Base-by-base conservation (phyloP, 2,888 invertebrate genomes). In the Nudaria mundana region DNA sequence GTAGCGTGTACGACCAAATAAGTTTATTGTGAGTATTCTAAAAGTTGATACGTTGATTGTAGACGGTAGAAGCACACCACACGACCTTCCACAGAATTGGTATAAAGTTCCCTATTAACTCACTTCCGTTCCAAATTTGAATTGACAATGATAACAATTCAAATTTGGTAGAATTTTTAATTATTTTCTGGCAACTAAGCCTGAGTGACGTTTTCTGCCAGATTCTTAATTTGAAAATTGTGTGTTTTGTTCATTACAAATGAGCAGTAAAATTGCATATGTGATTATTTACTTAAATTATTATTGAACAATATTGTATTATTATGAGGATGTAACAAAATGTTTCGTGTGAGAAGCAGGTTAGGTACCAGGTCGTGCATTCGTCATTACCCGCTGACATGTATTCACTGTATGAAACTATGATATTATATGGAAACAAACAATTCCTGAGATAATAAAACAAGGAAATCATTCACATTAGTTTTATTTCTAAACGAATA, bases 361-460 rank as follows among this genome's bases (percentile, higher is more conserved):
- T 48, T 53, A 43, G 44, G 40, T 67, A 66, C 66, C 71, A 65
- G 73, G 68, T 68, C 76, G 77, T 72, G 77, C 76, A 74, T 70
- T 66, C 77, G 78, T 81, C 82, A 78, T 78, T 79, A 79, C 79
- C 83, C 70, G 81, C 81, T 81, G 77, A 74, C 73, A 71, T 77
- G 76, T 80, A 80, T 73, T 73, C 80, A 78, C 76, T 85, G 80
- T 81, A 80, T 76, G 68, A 79, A 76, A 80, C 76, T 81, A 83
- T 81, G 76, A 81, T 81, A 82, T 79, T 82, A 81, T 81, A 81
- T 79, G 77, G 81, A 80, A 81, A 83, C 73, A 76, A 77, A 76
- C 78, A 78, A 82, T 83, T 84, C 83, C 84, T 84, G 81, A 81
- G 71, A 83, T 79, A 85, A 84, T 81, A 82, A 85, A 85, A 33